phyloP scores from a whole-genome alignment of 2,888 invertebrate species.

The Rhabditoides inermis region DNA sequence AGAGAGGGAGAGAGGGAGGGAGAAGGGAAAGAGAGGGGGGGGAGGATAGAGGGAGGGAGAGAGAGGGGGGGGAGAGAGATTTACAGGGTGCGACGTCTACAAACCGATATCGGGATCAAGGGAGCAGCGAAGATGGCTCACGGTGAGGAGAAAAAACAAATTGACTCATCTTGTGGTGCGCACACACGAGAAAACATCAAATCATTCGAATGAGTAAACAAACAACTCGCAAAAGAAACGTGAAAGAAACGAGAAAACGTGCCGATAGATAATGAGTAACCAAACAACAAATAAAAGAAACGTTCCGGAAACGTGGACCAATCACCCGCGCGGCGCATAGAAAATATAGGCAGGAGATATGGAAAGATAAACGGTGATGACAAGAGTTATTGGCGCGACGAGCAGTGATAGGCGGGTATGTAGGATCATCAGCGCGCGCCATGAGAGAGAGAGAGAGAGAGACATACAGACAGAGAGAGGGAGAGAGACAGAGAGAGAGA shows the following conservation, averaged over 20 bases:
- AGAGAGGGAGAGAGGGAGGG: neutral
- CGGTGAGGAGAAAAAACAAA: neutral
- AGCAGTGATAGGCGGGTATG: neutral
- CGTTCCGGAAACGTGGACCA: too few species aligned
- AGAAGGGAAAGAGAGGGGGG: neutral
- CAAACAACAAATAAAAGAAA: too few species aligned
- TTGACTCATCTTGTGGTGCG: neutral
- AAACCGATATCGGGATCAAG: conserved; percentile 16
- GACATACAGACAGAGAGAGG: too few species aligned
- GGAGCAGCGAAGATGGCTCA: neutral
- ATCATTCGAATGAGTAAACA: too few species aligned
- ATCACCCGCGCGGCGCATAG: too few species aligned
- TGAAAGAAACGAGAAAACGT: too few species aligned
- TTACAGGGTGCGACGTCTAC: conserved; percentile 10
- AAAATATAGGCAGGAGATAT: too few species aligned
- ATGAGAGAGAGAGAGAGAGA: too few species aligned
- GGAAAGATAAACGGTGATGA: neutral
- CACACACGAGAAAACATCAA: too few species aligned
- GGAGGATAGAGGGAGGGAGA: neutral
- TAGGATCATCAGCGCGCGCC: conserved; percentile 1
- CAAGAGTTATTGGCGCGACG: neutral
- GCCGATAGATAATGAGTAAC: too few species aligned
- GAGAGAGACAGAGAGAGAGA: neutral
- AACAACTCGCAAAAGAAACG: too few species aligned
- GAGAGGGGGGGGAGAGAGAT: neutral